These are phyloP conservation scores for Poecilia velifera DNA, from an alignment of 2,797 vertebrate genomes.

Conservation along the genomic window DNA sequence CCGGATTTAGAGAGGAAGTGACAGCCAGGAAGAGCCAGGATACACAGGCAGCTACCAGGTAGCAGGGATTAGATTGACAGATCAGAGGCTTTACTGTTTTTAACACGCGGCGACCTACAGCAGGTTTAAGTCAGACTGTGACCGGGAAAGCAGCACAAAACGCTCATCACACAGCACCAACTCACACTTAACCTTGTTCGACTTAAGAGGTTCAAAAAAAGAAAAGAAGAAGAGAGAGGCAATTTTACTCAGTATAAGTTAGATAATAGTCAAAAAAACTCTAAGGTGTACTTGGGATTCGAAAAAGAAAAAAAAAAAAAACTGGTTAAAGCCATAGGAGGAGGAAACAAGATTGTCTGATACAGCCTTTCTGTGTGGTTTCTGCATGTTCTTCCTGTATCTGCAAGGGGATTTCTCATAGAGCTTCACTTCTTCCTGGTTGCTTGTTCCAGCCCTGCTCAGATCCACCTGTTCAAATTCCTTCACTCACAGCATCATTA, in stretches of 20 bases:
- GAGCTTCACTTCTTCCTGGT: not conserved
- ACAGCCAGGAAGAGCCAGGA: constrained; percentile 15
- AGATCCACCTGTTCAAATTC: not conserved
- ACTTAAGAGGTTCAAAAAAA: not conserved
- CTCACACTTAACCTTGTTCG: not conserved
- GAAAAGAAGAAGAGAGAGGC: not conserved
- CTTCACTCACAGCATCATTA: not conserved
- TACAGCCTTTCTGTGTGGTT: not conserved
- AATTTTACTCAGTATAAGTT: not conserved
- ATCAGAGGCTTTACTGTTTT: constrained; percentile 54
- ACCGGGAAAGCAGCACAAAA: constrained; percentile 6
- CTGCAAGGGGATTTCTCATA: not conserved
- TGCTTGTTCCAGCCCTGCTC: not conserved
- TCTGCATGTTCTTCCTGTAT: not conserved
- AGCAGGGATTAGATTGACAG: constrained; percentile 38
- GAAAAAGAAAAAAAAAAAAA: not conserved
- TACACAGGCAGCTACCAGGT: constrained; percentile 41
- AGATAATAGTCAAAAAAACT: not conserved
- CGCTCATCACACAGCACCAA: not conserved
- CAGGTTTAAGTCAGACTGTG: constrained; percentile 37
- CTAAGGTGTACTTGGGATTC: not conserved
- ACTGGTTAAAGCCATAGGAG: no score
- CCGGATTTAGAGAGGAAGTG: constrained; percentile 26
- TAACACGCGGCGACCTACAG: constrained; percentile 42
- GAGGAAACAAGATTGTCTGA: not conserved